Conservation (phyloP, 2,113 vertebrate genomes). For the Anolis sagrei region DNA sequence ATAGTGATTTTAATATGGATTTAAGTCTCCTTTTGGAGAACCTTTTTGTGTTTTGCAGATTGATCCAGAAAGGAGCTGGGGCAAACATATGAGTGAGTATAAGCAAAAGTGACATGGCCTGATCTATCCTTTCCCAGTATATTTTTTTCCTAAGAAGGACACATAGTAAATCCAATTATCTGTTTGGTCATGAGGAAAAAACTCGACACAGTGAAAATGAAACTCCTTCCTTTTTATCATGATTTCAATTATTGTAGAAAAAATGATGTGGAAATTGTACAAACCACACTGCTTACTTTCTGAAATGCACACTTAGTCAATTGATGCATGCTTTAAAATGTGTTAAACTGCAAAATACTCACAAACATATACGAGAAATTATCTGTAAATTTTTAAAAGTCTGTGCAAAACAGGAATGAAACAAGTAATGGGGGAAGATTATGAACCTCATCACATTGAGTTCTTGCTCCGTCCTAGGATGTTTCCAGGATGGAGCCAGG, state of each 20-base stretch:
- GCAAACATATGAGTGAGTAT: background rate
- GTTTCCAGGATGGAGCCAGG: too few relatives aligned
- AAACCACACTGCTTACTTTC: too few relatives aligned
- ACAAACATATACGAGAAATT: too few relatives aligned
- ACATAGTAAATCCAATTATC: background rate
- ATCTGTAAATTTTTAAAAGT: too few relatives aligned
- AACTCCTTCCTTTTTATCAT: background rate
- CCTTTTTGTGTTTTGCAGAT: background rate
- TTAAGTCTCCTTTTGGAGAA: background rate
- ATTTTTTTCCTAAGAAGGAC: background rate
- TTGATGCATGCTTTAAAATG: too few relatives aligned
- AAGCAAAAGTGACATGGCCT: background rate
- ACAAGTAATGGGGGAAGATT: too few relatives aligned
- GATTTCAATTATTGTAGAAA: background rate
- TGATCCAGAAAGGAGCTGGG: background rate
- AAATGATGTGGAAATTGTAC: too few relatives aligned
- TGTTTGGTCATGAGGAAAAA: background rate
- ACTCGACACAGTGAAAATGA: background rate
- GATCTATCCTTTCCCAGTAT: background rate
- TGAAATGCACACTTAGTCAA: too few relatives aligned
- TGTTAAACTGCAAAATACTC: too few relatives aligned
- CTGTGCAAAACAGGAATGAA: too few relatives aligned
- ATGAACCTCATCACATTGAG: too few relatives aligned
- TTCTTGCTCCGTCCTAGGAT: too few relatives aligned
- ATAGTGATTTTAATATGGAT: background rate